These are phyloP conservation scores for Drosophila helvetica DNA, from an alignment of 2,888 invertebrate species.

Conservation along the genomic window DNA sequence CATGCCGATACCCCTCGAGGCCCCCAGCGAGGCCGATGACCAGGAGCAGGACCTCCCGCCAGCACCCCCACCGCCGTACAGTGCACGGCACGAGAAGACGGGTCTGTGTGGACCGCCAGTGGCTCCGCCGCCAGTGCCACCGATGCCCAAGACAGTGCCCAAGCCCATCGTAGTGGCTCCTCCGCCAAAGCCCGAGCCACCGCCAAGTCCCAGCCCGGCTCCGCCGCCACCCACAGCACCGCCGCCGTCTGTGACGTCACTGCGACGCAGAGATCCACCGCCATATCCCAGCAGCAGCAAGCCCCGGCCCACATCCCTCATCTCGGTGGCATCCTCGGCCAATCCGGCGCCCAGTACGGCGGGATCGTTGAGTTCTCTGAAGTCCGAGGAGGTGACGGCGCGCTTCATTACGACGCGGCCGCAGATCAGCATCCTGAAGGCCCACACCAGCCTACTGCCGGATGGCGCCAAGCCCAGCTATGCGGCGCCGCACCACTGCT, in stretches of 20 bases:
- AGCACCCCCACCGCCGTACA: conserved; percentile 90
- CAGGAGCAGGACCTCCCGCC: conserved; percentile 87
- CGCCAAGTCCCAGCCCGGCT: conserved; percentile 39
- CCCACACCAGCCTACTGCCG: conserved; percentile 89
- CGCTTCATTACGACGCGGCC: conserved; percentile 91
- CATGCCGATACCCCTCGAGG: conserved; percentile 84
- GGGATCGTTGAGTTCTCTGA: conserved; percentile 82
- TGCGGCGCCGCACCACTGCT: conserved; percentile 84
- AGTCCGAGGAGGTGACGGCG: conserved; percentile 89
- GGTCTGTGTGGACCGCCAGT: conserved; percentile 83
- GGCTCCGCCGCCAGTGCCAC: conserved; percentile 44
- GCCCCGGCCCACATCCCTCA: conserved; percentile 83
- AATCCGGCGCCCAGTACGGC: conserved; percentile 81
- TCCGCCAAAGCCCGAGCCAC: conserved; percentile 29
- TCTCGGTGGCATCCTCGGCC: conserved; percentile 81
- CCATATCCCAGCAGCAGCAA: conserved; percentile 87
- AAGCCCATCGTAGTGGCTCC: conserved; percentile 47
- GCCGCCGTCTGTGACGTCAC: conserved; percentile 39
- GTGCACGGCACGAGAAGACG: conserved; percentile 87
- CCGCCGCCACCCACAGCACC: conserved; percentile 25
- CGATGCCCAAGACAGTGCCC: conserved; percentile 43
- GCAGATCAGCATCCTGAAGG: conserved; percentile 90
- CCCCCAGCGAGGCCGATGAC: conserved; percentile 84
- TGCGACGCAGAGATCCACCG: conserved; percentile 86
- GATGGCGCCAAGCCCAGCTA: conserved; percentile 87